Evolutionary conservation across 2,888 invertebrate species (phyloP).

Genomic region (Scaeva pyrastri): DNA sequence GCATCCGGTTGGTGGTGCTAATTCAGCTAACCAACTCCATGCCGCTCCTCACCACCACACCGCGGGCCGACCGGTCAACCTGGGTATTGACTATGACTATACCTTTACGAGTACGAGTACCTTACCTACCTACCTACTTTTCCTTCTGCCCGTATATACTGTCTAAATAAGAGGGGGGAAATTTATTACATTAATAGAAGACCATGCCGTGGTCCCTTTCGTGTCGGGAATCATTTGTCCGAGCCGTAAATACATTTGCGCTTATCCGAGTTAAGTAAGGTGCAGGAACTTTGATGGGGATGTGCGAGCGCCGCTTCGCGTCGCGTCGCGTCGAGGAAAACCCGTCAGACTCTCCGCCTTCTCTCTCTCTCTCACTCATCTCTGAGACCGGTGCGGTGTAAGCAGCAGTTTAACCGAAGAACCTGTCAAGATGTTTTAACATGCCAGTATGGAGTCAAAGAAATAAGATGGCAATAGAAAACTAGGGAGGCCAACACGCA

Average conservation of each 20-base stretch:
- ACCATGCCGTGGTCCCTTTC: slow-evolving; percentile 76
- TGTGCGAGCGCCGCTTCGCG: too few species aligned
- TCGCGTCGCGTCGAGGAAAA: too few species aligned
- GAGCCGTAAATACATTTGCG: slow-evolving; percentile 77
- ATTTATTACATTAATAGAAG: slow-evolving; percentile 77
- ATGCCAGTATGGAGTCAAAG: slow-evolving; percentile 34
- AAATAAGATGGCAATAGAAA: slow-evolving; percentile 51
- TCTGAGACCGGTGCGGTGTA: background rate
- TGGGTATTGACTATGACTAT: background rate
- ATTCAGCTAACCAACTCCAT: slow-evolving; percentile 34
- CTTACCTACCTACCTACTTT: background rate
- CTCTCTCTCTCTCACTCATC: too few species aligned
- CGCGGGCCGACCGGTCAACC: slow-evolving; percentile 12
- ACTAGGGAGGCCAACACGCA: slow-evolving; percentile 73
- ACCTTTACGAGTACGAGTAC: too few species aligned
- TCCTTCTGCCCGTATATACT: slow-evolving; percentile 15
- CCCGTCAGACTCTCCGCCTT: slow-evolving; percentile 21
- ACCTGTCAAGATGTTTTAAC: slow-evolving; percentile 67
- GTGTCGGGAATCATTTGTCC: slow-evolving; percentile 78
- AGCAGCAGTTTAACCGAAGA: slow-evolving; percentile 44
- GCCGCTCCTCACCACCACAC: background rate
- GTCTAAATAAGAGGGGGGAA: slow-evolving; percentile 53
- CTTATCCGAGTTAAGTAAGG: slow-evolving; percentile 66
- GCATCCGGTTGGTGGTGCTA: slow-evolving; percentile 38
- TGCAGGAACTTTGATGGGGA: slow-evolving; percentile 42